Conservation (phyloP, 2,797 vertebrate species). For the Hippocampus kuda region DNA sequence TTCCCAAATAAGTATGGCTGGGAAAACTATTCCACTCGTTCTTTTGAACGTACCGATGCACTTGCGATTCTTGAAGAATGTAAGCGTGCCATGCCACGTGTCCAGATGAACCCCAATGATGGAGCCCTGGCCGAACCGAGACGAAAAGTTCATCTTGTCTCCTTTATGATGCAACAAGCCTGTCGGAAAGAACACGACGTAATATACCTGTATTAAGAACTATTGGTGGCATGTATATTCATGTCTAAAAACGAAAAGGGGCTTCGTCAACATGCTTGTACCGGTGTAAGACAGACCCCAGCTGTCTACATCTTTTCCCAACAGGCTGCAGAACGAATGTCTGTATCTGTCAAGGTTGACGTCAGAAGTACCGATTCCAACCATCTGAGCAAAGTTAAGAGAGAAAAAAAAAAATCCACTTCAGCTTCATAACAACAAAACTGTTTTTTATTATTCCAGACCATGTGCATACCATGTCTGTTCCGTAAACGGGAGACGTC, state of each 20-base stretch:
- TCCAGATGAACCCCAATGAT: constrained; percentile 94
- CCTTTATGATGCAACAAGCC: constrained; percentile 92
- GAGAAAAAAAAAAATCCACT: not conserved
- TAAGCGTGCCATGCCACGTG: constrained; percentile 90
- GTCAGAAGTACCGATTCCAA: constrained; percentile 87
- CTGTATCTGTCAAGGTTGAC: constrained; percentile 93
- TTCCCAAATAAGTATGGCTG: not conserved
- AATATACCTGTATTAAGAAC: not conserved
- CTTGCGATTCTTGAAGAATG: constrained; percentile 95
- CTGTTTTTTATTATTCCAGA: not conserved
- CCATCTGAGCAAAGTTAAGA: constrained; percentile 71
- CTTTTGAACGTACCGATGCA: constrained; percentile 77
- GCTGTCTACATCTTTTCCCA: constrained; percentile 92
- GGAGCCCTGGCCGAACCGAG: constrained; percentile 91
- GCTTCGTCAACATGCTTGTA: constrained; percentile 31
- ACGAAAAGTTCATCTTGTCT: constrained; percentile 86
- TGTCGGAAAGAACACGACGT: constrained; percentile 34
- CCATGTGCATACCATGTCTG: constrained; percentile 80
- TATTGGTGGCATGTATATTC: not conserved
- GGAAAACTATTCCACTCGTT: not conserved
- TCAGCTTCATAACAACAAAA: not conserved
- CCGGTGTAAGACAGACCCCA: constrained; percentile 98
- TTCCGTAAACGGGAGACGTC: constrained; percentile 94
- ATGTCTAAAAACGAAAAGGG: not conserved
- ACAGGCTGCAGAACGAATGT: constrained; percentile 90